A percentile compares a stretch with the other conserved stretches of the same genome.
These are phyloP conservation scores for Epicampocera succincta DNA, from an alignment of 2,888 invertebrate species.

Conservation along the genomic window DNA sequence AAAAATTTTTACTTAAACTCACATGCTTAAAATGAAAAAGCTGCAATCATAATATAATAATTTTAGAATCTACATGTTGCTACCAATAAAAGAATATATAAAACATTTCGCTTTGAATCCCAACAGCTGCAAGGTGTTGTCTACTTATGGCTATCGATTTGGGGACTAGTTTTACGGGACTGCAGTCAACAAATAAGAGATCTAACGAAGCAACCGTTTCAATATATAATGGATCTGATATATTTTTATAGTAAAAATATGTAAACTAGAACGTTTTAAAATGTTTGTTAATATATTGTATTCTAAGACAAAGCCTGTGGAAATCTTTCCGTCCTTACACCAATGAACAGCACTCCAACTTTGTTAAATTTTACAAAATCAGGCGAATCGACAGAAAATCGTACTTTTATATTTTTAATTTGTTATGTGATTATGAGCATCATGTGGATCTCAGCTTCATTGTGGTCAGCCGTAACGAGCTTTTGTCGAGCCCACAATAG, in stretches of 20 bases:
- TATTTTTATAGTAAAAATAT: conserved; percentile 75
- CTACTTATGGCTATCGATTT: conserved; percentile 76
- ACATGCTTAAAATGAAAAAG: too few species aligned
- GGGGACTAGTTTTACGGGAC: conserved; percentile 75
- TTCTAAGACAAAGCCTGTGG: conserved; percentile 30
- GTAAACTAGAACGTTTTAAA: background rate
- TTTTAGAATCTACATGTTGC: too few species aligned
- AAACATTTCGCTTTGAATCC: background rate
- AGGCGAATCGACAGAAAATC: conserved; percentile 3
- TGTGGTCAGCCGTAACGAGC: conserved; percentile 11
- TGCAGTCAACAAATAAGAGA: conserved; percentile 72
- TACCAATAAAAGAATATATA: background rate
- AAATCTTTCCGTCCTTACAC: conserved; percentile 1
- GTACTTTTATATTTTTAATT: conserved; percentile 46
- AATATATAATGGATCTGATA: conserved; percentile 76
- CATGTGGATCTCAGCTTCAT: conserved; percentile 28
- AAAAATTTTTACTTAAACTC: too few species aligned
- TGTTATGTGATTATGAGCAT: conserved; percentile 25
- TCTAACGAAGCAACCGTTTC: conserved; percentile 73
- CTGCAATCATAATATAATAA: too few species aligned
- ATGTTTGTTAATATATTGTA: background rate
- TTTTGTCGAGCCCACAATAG: conserved; percentile 11
- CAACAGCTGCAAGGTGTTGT: conserved; percentile 76
- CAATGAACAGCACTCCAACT: background rate
- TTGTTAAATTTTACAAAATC: background rate